Evolutionary conservation across 2,113 vertebrate species (phyloP), one percentile per base, ranked within the genome.

Genomic region (Serinus canaria): DNA sequence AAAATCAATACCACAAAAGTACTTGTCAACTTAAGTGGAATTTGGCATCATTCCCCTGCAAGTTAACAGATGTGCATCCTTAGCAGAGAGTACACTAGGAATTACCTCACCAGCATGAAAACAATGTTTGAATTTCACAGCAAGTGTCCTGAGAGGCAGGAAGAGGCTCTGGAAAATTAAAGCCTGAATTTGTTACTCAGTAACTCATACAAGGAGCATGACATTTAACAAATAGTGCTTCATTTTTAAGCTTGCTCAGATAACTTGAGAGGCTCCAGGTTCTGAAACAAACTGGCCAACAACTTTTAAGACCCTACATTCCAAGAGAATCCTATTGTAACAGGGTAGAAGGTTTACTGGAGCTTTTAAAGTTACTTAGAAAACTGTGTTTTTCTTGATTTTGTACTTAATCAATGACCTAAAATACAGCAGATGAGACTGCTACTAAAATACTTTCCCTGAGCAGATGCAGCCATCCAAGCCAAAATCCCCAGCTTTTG

Each of bases 61-160:
- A 75, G 77, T 76, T 81, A 95, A 88, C 92, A 95, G 95, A 95
- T 94, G 87, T 91, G 85, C 90, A 87, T 92, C 87, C 17, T 43
- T 62, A 77, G 46, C 44, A 80, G 66, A 41, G 15, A 87, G 37
- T 68, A 89, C 56, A 64, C 52, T 75, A 91, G 73, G 60, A 96
- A 94, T 89, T 96, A 96, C 91, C 89, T 94, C 94, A 95, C 18
- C 53, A 72, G 62, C 12, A 66, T 59, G 39, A 94, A 96, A 97
- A 97, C 91, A 81, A 39, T 47, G 81, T 86, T 93, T 96, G 83
- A 94, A 88, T 46, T 85, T 79, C 82, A 87, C 78, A 96, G 69
- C 35, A 81, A 88, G 55, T 83, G 49, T 67, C 81, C 83, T 62
- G 46, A 88, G n/a, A 58, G 41, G 46, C 87, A 96, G 93, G 90